These are phyloP conservation scores for Hipparchia sbordonii DNA, from an alignment of 2,888 invertebrate genomes.

Conservation along the genomic window DNA sequence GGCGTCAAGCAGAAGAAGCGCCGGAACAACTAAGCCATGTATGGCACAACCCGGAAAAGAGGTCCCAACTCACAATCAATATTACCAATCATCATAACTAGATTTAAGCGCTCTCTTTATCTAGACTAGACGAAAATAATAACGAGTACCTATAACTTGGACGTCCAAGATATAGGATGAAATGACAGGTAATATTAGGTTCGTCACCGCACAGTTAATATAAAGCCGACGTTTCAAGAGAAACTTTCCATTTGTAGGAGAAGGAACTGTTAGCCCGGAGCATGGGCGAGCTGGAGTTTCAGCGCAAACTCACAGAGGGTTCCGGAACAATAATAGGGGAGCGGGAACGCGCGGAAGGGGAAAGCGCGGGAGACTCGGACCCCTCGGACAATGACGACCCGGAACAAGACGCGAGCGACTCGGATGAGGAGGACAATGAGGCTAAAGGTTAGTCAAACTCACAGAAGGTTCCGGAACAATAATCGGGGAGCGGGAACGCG, in stretches of 20 bases:
- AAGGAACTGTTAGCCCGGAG: conserved; percentile 75
- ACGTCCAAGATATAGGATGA: no score
- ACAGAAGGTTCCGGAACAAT: conserved; percentile 61
- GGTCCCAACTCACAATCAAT: no score
- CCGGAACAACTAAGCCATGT: no score
- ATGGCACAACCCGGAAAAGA: no score
- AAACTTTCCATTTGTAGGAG: conserved; percentile 52
- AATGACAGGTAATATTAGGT: no score
- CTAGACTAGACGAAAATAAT: no score
- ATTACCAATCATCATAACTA: no score
- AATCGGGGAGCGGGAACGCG: conserved; percentile 80
- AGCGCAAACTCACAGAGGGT: conserved; percentile 71
- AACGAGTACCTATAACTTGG: no score
- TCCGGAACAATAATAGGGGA: conserved; percentile 65
- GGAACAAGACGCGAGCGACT: conserved; percentile 78
- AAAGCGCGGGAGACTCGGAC: conserved; percentile 82
- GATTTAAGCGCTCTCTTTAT: no score
- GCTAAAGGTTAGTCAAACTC: conserved; percentile 71
- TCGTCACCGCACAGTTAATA: no score
- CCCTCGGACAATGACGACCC: conserved; percentile 83
- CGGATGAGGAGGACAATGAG: conserved; percentile 85
- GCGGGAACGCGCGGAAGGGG: conserved; percentile 81
- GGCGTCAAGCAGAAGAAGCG: no score
- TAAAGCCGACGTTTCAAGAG: neutral
- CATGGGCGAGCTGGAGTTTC: conserved; percentile 78